phyloP scores from a whole-genome alignment of 92 coral and sea anemone genomes.

The Porites rus region DNA sequence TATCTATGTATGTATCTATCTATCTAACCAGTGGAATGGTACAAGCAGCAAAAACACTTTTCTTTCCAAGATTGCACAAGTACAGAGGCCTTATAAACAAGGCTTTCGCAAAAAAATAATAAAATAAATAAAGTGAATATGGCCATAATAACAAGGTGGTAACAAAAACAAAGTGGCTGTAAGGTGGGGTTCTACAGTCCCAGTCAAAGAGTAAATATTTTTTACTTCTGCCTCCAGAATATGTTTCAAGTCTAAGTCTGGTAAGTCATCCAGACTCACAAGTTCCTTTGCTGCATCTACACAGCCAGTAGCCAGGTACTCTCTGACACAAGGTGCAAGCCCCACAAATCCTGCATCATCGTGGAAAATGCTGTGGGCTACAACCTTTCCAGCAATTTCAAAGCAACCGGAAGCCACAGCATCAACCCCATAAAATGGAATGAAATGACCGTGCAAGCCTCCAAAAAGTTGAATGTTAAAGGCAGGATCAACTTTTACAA shows the following conservation, averaged over 20 bases:
- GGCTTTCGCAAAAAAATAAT: too few species aligned
- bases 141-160: too few species aligned
- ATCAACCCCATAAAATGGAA: constrained; percentile 67
- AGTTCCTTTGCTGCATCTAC: constrained; percentile 13
- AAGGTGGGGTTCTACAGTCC: too few species aligned
- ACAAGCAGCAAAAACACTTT: too few species aligned
- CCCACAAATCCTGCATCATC: constrained; percentile 41
- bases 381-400: constrained; percentile 46
- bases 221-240: constrained; percentile 42
- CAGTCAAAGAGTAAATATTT: too few species aligned
- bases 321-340: constrained; percentile 19
- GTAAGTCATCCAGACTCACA: constrained; percentile 28
- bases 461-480: constrained; percentile 67
- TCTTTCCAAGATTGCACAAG: too few species aligned
- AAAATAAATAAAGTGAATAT: too few species aligned
- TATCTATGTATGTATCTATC: too few species aligned
- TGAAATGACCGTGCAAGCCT: constrained; percentile 50
- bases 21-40: too few species aligned
- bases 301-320: constrained; percentile 36
- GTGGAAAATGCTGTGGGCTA: constrained; percentile 49
- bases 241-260: constrained; percentile 45
- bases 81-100: too few species aligned
- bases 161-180: too few species aligned
- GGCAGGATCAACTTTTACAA: constrained; percentile 54
- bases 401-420: constrained; percentile 46